These are phyloP conservation scores for Chaetoderma sp. DNA, from an alignment of 2,888 invertebrate genomes.

Conservation along the genomic window DNA sequence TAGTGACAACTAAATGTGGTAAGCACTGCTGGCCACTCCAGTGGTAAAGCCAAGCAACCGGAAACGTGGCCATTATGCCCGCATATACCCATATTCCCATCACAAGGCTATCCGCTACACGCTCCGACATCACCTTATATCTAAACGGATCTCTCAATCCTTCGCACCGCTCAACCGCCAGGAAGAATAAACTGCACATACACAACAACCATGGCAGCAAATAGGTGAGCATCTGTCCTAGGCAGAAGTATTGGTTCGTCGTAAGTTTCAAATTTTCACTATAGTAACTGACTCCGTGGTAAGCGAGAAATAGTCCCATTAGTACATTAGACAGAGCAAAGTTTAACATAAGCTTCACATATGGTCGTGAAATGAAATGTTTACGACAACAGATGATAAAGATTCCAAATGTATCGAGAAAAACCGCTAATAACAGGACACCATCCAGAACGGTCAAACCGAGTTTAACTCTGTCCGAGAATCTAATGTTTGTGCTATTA, in stretches of 20 bases:
- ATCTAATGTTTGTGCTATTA: background rate
- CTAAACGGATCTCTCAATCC: background rate
- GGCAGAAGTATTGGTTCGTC: background rate
- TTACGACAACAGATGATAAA: background rate
- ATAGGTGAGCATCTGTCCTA: background rate
- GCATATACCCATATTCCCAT: background rate
- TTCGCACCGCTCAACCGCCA: background rate
- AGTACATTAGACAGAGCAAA: background rate
- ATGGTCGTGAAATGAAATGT: background rate
- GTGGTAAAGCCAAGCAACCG: background rate
- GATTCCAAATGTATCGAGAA: background rate
- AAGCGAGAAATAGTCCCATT: background rate
- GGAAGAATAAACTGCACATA: conserved; percentile 1
- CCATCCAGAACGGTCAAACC: conserved; percentile 1
- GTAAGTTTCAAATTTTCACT: background rate
- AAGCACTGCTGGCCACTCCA: background rate
- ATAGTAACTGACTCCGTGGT: background rate
- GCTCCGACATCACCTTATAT: background rate
- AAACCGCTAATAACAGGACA: too few relatives aligned
- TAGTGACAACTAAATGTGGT: background rate
- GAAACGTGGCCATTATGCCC: background rate
- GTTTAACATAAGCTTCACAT: background rate
- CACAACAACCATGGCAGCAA: background rate
- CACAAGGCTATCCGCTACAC: background rate
- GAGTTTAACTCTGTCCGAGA: background rate